Evolutionary conservation across 35 echinoderm and acorn worm species (phyloP).

Genomic region (Hemicentrotus pulcherrimus): DNA sequence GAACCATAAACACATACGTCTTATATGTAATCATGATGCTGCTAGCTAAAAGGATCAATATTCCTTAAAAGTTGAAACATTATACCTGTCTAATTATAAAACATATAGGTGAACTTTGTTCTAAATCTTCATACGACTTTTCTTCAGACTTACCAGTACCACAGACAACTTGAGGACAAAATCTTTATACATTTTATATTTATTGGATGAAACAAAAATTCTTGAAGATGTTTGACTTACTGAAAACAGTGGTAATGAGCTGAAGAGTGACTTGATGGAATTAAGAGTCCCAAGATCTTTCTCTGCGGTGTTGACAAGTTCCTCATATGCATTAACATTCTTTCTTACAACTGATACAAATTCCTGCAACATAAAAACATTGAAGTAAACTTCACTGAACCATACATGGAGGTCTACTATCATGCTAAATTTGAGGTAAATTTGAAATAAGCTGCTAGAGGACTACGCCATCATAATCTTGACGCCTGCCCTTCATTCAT

Average conservation of each 20-base stretch:
- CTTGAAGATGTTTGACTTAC: background rate
- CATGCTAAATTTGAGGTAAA: no score
- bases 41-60: no score
- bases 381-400: background rate
- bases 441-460: no score
- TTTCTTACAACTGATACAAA: conserved; percentile 85
- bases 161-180: background rate
- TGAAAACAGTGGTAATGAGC: conserved; percentile 73
- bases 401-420: background rate
- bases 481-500: no score
- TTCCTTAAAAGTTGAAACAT: no score
- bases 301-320: conserved; percentile 91
- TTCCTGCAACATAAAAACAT: conserved; percentile 58
- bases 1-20: no score
- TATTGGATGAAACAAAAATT: background rate
- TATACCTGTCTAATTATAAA: background rate
- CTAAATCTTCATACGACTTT: no score
- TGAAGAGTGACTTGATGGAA: conserved; percentile 88
- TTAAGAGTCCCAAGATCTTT: conserved; percentile 81
- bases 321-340: conserved; percentile 78
- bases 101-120: background rate
- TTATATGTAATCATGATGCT: no score
- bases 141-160: background rate
- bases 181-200: background rate
- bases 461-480: no score